phyloP scores from a whole-genome alignment of 2,888 invertebrate genomes.

The Panzeria rudis region DNA sequence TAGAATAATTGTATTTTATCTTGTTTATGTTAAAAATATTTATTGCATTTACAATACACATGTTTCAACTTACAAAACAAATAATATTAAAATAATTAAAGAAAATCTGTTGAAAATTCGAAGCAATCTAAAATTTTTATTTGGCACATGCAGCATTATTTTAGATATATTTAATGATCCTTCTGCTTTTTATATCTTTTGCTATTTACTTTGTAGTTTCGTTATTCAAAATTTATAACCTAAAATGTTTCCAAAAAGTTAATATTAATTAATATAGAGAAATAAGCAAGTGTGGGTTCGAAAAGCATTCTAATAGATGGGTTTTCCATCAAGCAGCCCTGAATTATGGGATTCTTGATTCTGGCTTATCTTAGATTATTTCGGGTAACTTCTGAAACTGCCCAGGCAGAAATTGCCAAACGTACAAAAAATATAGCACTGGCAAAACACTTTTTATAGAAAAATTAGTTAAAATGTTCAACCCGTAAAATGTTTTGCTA shows the following conservation, averaged over 20 bases:
- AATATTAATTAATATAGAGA: neutral
- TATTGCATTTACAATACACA: constrained; percentile 29
- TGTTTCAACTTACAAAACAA: constrained; percentile 36
- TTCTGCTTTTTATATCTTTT: neutral
- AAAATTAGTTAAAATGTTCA: no score
- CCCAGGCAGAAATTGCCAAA: no score
- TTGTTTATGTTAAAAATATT: constrained; percentile 46
- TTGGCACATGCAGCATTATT: constrained; percentile 26
- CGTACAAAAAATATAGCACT: no score
- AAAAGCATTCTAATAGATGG: no score
- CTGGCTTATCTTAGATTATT: no score
- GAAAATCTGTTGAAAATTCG: constrained; percentile 25
- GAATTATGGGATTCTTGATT: no score
- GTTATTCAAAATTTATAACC: neutral
- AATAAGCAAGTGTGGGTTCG: neutral
- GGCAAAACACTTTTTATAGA: no score
- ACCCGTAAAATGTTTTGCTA: no score
- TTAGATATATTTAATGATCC: constrained; percentile 22
- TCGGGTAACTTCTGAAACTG: no score
- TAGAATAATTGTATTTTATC: constrained; percentile 25
- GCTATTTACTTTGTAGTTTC: neutral
- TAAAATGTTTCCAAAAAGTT: neutral
- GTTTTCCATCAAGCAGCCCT: no score
- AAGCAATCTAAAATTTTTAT: constrained; percentile 11
- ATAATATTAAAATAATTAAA: constrained; percentile 16